Percentiles rank a stretch among this genome's conserved stretches.
These are phyloP conservation scores for Hyaena hyaena DNA, from an alignment of 2,113 vertebrate genomes.

Conservation along the genomic window DNA sequence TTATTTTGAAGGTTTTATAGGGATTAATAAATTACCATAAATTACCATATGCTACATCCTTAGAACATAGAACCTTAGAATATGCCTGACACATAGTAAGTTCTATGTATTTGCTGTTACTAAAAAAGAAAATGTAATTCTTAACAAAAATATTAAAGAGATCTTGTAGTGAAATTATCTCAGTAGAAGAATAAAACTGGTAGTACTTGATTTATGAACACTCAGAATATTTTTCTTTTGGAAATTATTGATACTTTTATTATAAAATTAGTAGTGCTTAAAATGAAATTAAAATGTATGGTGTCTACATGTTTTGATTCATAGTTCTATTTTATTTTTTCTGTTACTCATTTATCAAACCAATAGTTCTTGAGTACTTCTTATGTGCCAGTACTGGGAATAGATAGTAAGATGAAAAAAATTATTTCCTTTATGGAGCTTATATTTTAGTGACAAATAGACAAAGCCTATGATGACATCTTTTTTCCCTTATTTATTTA, in stretches of 20 bases:
- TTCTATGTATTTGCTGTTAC: neutral
- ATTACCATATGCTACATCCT: neutral
- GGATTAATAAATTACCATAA: constrained; percentile 30
- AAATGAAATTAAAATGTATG: constrained; percentile 32
- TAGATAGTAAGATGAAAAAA: neutral
- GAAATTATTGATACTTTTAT: constrained; percentile 43
- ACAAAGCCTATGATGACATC: neutral
- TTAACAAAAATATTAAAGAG: constrained; percentile 11
- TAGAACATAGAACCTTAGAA: neutral
- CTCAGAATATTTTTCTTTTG: neutral
- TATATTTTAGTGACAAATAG: neutral
- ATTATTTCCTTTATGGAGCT: neutral
- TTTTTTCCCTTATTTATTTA: neutral
- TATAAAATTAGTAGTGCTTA: constrained; percentile 27
- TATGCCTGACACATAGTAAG: neutral
- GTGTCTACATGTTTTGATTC: neutral
- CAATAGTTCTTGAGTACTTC: neutral
- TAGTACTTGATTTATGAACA: neutral
- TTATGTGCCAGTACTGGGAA: neutral
- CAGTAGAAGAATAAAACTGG: neutral
- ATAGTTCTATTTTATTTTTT: neutral
- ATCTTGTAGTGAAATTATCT: neutral
- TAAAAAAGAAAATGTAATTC: neutral
- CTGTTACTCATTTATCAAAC: neutral
- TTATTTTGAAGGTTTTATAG: neutral